Evolutionary conservation across 1,140 invertebrate species (phyloP), one percentile per base, ranked within the genome.

Genomic region (Nebria ingens): DNA sequence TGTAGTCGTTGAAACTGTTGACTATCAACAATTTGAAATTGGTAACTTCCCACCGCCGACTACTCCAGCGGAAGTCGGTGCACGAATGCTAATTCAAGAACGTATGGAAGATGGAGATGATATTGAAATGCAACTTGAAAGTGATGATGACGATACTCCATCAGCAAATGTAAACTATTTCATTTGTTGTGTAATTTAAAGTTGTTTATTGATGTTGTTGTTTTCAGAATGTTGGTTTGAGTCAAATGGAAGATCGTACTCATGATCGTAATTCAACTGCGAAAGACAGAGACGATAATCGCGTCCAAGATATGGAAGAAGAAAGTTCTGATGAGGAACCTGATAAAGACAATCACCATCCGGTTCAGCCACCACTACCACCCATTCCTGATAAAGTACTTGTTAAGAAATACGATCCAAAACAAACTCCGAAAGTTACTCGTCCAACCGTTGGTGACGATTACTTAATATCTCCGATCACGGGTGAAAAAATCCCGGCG

Each of bases 1-100:
- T 77, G 96, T 99, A 1, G 95, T 99, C 0, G 97, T 99, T 0
- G 97, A 99, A 73, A 99, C 96, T 0, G 96, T 99, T 0, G 97
- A 99, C 71, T 99, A 98, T 72, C 93, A 98, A 62, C 89, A 91
- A 0, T 93, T 92, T 65, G 97, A 99, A 74, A 84, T 87, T 11
- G 94, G 95, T 20, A 91, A 91, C 69, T 95, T 97, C 65, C 96
- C 94, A 17, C 91, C 95, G 4, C 96, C 96, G 0, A 99, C 96
- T 0, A 98, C 91, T 21, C 93, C 96, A 0, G 87, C 93, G 60
- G 93, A 98, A 75, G 96, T 99, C 1, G 96, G 96, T 1, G 93
- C 93, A 4, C 75, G 95, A 57, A 85, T 97, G 34, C 72, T 99
- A 0, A 89, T 93, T 65, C 93, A 97, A 66, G 84, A 84, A 60